A percentile compares a stretch with the other conserved stretches of the same genome.
phyloP scores from a whole-genome alignment of 1,140 invertebrate genomes.

The Pissodes strobi region DNA sequence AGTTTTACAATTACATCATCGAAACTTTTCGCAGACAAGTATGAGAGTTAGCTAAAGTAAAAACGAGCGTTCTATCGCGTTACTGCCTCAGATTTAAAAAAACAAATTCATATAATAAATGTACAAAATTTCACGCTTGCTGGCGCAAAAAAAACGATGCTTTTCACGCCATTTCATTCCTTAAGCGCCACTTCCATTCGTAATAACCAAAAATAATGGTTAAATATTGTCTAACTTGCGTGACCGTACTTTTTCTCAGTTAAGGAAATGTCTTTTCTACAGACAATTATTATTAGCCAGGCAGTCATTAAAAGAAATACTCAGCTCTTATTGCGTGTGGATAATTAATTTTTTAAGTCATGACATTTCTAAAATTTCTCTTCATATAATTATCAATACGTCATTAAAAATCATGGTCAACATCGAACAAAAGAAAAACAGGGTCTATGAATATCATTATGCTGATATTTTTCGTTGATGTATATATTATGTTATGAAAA shows the following conservation, averaged over 20 bases:
- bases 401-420: too few species aligned
- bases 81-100: slow-evolving; percentile 1
- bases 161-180: background rate
- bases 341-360: background rate
- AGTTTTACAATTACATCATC: too few species aligned
- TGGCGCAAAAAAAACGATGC: slow-evolving; percentile 4
- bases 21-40: too few species aligned
- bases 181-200: background rate
- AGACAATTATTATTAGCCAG: background rate
- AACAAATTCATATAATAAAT: slow-evolving; percentile 1
- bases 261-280: slow-evolving; percentile 6
- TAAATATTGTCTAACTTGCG: slow-evolving; percentile 6
- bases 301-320: background rate
- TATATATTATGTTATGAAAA: too few species aligned
- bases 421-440: too few species aligned
- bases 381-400: too few species aligned
- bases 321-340: background rate
- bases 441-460: too few species aligned
- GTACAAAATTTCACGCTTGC: slow-evolving; percentile 1
- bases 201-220: slow-evolving; percentile 19
- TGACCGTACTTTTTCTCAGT: slow-evolving; percentile 1
- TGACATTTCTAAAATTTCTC: too few species aligned
- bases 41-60: too few species aligned
- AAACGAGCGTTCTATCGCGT: background rate
- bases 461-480: too few species aligned